Evolutionary conservation across 2,113 vertebrate species (phyloP), one percentile per base, ranked within the genome.

Genomic region (Thalassoma bifasciatum): DNA sequence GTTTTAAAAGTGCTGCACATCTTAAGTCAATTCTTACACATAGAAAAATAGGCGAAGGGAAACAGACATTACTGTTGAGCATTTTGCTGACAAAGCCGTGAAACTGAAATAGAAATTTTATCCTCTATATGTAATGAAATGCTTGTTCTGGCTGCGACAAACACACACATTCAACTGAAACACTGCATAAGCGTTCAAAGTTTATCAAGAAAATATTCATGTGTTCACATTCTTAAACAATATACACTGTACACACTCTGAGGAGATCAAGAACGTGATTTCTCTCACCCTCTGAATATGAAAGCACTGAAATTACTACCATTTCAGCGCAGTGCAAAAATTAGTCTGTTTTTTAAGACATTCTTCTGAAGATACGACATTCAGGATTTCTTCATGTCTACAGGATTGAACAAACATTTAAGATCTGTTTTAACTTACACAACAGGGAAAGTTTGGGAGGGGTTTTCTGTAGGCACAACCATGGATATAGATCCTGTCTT

Each of bases 251-350:
- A 91, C 88, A 87, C 72, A 49, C 65, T 73, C 40, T 8, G 70
- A 75, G 66, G 77, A 0, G 61, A 75, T 64, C 0, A 22, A 56
- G 56, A 67, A 36, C 26, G 30, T 12, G 56, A 62, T 70, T 19
- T 5, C 14, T 56, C 47, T 66, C 22, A 2, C 37, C 66, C 44
- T 59, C 70, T 52, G 61, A 52, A 75, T 83, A 83, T 70, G 74
- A 88, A 87, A 79, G 77, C 76, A 75, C 66, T 70, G 71, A 49
- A 87, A 83, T 64, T 64, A 78, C 75, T 84, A 56, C 71, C 16
- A 75, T 57, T 84, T 86, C 40, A 87, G 65, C 58, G 77, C 86
- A 89, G 93, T 94, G 93, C 93, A 95, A 94, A n/a, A 93, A 65
- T 72, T 37, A 69, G 53, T 77, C 40, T 42, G 40, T 42, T 63